phyloP scores from a whole-genome alignment of 2,113 vertebrate species.

The Phyllopteryx taeniolatus region DNA sequence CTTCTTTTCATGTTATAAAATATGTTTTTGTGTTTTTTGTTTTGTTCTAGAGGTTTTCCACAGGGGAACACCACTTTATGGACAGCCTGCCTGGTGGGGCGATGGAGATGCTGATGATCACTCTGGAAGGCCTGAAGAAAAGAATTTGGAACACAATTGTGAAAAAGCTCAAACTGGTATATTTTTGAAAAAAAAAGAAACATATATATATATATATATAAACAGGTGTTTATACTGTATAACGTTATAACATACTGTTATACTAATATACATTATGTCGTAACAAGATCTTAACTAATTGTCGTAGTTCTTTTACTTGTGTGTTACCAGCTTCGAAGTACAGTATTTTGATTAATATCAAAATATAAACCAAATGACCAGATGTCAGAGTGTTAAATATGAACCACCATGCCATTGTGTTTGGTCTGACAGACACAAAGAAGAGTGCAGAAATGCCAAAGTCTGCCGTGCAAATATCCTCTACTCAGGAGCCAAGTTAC shows the following conservation, averaged over 20 bases:
- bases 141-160: slow-evolving; percentile 71
- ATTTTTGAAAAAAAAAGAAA: background rate
- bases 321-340: background rate
- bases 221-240: too few species aligned
- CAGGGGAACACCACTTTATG: slow-evolving; percentile 90
- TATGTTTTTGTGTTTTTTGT: background rate
- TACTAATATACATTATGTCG: background rate
- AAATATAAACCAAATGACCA: background rate
- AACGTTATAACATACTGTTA: background rate
- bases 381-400: background rate
- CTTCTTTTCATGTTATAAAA: background rate
- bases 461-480: slow-evolving; percentile 63
- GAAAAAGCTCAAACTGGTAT: slow-evolving; percentile 76
- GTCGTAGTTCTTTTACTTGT: background rate
- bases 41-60: slow-evolving; percentile 76
- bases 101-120: slow-evolving; percentile 82
- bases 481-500: slow-evolving; percentile 89
- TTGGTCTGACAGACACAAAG: slow-evolving; percentile 48
- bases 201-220: background rate
- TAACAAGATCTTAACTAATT: background rate
- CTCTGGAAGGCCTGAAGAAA: slow-evolving; percentile 76
- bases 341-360: background rate
- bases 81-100: slow-evolving; percentile 97
- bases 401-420: background rate
- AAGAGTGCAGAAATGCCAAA: slow-evolving; percentile 68